Percentiles rank a stretch among this genome's conserved stretches.
Conservation (phyloP, 2,113 vertebrate species). For the Protomyctophum bolini region DNA sequence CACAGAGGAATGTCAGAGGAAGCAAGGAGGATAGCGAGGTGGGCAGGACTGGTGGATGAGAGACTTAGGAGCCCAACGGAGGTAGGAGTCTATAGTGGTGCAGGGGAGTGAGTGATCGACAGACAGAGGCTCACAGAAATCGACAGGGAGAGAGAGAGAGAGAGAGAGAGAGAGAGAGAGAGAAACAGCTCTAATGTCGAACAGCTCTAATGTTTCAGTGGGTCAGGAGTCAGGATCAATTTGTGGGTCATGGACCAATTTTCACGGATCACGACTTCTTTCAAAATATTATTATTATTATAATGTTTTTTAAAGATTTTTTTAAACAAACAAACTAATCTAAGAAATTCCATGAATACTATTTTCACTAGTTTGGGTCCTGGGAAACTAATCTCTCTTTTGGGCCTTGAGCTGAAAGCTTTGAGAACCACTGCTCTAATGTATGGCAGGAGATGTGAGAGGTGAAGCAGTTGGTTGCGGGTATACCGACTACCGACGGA, state of each 20-base stretch:
- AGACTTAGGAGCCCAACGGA: background rate
- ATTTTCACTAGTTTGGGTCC: too few relatives aligned
- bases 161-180: slow-evolving; percentile 5
- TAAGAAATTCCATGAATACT: too few relatives aligned
- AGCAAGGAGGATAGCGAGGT: background rate
- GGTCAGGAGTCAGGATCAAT: too few relatives aligned
- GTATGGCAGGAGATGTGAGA: slow-evolving; percentile 60
- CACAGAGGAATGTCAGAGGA: slow-evolving; percentile 21
- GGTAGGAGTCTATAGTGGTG: slow-evolving; percentile 1
- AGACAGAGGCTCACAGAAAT: background rate
- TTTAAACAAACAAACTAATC: too few relatives aligned
- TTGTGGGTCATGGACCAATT: too few relatives aligned
- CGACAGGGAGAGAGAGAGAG: slow-evolving; percentile 4
- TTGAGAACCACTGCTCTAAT: slow-evolving; percentile 28
- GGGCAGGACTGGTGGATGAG: background rate
- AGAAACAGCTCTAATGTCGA: slow-evolving; percentile 38
- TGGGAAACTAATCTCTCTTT: too few relatives aligned
- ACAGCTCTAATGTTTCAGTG: slow-evolving; percentile 35
- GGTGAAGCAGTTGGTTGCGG: slow-evolving; percentile 50
- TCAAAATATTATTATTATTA: too few relatives aligned
- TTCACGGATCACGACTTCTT: too few relatives aligned
- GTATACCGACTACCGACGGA: slow-evolving; percentile 26
- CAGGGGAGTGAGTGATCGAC: background rate
- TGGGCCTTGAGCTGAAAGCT: too few relatives aligned
- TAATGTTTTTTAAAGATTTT: too few relatives aligned